These are phyloP conservation scores for Acholoe squamosa DNA, from an alignment of 2,888 invertebrate genomes.

Conservation along the genomic window DNA sequence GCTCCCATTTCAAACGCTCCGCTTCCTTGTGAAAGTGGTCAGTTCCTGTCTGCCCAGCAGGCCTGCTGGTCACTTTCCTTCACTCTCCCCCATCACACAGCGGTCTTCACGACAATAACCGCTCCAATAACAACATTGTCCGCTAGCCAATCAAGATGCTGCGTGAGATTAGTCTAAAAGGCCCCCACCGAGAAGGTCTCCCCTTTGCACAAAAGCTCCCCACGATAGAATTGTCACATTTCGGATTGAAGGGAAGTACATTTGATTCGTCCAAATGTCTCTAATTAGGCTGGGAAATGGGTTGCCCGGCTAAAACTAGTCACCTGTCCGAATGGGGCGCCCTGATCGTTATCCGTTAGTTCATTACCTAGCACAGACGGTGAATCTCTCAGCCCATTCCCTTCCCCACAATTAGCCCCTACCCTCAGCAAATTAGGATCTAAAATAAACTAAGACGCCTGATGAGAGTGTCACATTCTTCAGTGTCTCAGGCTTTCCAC, in stretches of 20 bases:
- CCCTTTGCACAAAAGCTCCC: conserved; percentile 17
- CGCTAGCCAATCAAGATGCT: conserved; percentile 33
- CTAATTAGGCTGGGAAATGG: conserved; percentile 35
- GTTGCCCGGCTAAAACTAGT: not conserved
- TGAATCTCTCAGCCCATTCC: not conserved
- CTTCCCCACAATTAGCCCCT: not conserved
- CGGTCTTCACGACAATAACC: not conserved
- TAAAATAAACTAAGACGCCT: not conserved
- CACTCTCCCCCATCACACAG: not conserved
- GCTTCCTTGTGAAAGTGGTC: conserved; percentile 6
- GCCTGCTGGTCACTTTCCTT: conserved; percentile 26
- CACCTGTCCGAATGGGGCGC: not conserved
- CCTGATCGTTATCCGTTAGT: not conserved
- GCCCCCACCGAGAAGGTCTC: not conserved
- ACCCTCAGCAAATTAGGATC: not conserved
- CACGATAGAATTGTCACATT: conserved; percentile 51
- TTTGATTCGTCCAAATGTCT: conserved; percentile 29
- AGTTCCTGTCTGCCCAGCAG: not conserved
- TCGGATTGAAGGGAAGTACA: conserved; percentile 9
- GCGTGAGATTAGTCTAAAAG: conserved; percentile 34
- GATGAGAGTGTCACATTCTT: not conserved
- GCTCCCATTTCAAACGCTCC: conserved; percentile 40
- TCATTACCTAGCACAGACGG: not conserved
- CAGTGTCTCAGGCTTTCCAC: not conserved
- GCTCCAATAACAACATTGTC: conserved; percentile 37